These are phyloP conservation scores for Anoncus sp. DNA, from an alignment of 2,888 invertebrate genomes.

Conservation along the genomic window DNA sequence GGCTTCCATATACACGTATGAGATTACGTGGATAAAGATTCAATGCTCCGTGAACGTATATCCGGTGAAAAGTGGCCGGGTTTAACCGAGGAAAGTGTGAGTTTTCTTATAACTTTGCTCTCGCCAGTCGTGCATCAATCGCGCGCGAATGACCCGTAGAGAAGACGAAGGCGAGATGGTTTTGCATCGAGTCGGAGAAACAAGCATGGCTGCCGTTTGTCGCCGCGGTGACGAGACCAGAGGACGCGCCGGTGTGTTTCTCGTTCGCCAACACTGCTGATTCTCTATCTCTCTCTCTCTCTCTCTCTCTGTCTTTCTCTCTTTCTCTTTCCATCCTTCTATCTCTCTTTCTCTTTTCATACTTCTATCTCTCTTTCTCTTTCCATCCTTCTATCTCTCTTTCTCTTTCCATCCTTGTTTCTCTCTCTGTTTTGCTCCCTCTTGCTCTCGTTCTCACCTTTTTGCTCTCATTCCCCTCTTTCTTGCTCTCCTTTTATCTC, in stretches of 20 bases:
- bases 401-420: neutral
- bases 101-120: conserved; percentile 51
- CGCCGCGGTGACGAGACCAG: conserved; percentile 70
- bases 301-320: neutral
- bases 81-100: conserved; percentile 46
- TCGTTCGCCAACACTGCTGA: conserved; percentile 43
- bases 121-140: conserved; percentile 58
- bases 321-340: neutral
- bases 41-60: conserved; percentile 8
- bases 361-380: neutral
- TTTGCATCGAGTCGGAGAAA: conserved; percentile 71
- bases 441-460: conserved; percentile 1
- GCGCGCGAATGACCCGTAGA: conserved; percentile 61
- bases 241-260: conserved; percentile 65
- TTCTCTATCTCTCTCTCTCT: neutral
- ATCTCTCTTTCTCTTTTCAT: neutral
- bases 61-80: conserved; percentile 62
- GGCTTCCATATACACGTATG: conserved; percentile 13
- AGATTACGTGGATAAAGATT: neutral
- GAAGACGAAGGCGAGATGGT: conserved; percentile 44
- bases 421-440: neutral
- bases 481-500: neutral
- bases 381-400: neutral
- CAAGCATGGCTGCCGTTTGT: conserved; percentile 75
- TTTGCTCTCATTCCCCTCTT: neutral